Conservation (phyloP, 2,888 invertebrate genomes). For the Diploptera punctata region DNA sequence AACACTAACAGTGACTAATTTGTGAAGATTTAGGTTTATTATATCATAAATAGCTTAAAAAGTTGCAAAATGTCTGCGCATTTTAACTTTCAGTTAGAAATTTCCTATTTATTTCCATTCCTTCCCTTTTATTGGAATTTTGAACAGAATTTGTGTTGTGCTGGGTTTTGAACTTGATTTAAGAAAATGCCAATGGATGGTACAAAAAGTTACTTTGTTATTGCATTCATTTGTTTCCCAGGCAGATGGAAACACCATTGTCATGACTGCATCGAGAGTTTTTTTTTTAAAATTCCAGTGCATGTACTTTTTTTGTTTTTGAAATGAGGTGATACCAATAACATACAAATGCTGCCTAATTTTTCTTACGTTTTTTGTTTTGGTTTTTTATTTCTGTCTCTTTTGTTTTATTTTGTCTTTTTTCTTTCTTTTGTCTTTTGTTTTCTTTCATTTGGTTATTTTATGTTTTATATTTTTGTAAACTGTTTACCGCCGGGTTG, state of each 20-base stretch:
- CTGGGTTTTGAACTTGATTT: background rate
- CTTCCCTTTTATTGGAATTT: too few species aligned
- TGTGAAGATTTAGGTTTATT: too few species aligned
- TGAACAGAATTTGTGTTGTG: background rate
- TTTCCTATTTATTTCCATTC: too few species aligned
- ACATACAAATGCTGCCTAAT: background rate
- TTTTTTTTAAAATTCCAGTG: background rate
- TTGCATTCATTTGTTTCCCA: background rate
- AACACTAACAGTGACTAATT: too few species aligned
- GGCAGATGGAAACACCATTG: background rate
- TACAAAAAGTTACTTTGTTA: background rate
- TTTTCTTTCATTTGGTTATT: background rate
- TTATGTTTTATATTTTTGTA: too few species aligned
- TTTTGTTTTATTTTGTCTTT: background rate
- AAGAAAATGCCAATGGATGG: background rate
- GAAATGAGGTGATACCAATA: constrained; percentile 20
- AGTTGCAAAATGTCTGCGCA: too few species aligned
- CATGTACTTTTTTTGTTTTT: background rate
- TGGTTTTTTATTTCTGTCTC: background rate
- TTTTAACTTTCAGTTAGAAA: too few species aligned
- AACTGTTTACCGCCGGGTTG: too few species aligned
- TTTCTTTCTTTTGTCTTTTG: background rate
- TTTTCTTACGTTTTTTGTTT: background rate
- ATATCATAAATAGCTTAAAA: too few species aligned
- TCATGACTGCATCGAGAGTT: background rate